Base-by-base conservation (phyloP, 2,888 invertebrate species). In the Halocaridina rubra region DNA sequence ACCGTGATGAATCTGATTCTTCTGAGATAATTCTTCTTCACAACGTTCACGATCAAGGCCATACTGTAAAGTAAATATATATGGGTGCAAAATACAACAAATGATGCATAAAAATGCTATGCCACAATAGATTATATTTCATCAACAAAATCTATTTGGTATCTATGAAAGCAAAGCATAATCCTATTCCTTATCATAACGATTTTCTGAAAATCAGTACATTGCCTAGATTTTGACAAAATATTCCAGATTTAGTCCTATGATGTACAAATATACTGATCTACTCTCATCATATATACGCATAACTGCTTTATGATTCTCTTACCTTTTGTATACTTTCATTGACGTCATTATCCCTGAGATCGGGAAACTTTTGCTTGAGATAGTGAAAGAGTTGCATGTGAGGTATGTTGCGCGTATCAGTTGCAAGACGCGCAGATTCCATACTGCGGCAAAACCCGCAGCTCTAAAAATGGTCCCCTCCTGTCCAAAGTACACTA, bases 241-340 rank as follows among this genome's bases (percentile, higher is more conserved):
- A n/a, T n/a, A n/a, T n/a, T n/a, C n/a, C n/a, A n/a, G n/a, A n/a
- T n/a, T n/a, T n/a, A n/a, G n/a, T n/a, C n/a, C n/a, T n/a, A n/a
- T n/a, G n/a, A n/a, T n/a, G n/a, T n/a, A n/a, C n/a, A n/a, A n/a
- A n/a, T n/a, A n/a, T n/a, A n/a, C n/a, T n/a, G n/a, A n/a, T n/a
- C n/a, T n/a, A n/a, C n/a, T n/a, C n/a, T n/a, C n/a, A n/a, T n/a
- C n/a, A n/a, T n/a, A n/a, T n/a, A n/a, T n/a, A n/a, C n/a, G n/a
- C n/a, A n/a, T n/a, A n/a, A n/a, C n/a, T n/a, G n/a, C n/a, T n/a
- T n/a, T n/a, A n/a, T n/a, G n/a, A n/a, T n/a, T n/a, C n/a, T n/a
- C 80, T 82, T 32, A 87, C 87, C 87, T 84, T 87, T 46, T 87
- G 87, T 61, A 87, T 87, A 30, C 82, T 81, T 69, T 87, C 87